These are phyloP conservation scores for Microctonus aethiopoides DNA, from an alignment of 2,888 invertebrate genomes.

Conservation along the genomic window DNA sequence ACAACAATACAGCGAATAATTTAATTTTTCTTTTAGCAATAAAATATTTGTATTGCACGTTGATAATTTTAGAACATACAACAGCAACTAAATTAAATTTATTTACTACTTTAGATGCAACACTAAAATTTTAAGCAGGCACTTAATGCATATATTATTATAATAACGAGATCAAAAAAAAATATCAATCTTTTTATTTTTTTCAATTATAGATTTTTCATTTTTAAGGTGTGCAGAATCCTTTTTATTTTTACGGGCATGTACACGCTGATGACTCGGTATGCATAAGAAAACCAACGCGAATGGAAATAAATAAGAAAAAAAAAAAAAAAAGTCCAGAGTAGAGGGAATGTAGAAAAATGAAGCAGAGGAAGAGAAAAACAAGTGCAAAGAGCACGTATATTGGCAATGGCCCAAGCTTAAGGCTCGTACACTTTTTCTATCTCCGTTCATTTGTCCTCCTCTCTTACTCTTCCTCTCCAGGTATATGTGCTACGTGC, in stretches of 20 bases:
- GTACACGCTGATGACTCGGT: neutral
- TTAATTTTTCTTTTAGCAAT: neutral
- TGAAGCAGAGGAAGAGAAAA: neutral
- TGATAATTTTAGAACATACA: neutral
- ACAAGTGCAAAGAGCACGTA: conserved; percentile 15
- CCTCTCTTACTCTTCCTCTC: conserved; percentile 1
- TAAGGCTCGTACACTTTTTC: conserved; percentile 22
- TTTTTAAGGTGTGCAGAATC: neutral
- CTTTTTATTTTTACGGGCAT: neutral
- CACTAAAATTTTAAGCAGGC: conserved; percentile 6
- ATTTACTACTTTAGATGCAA: neutral
- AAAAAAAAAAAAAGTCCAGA: conserved; percentile 7
- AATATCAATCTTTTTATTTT: neutral
- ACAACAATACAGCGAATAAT: neutral
- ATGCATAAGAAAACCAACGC: neutral
- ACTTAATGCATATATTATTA: neutral
- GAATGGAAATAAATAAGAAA: neutral
- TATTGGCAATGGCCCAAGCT: conserved; percentile 36
- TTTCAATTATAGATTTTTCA: neutral
- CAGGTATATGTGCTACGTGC: conserved; percentile 31
- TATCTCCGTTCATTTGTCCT: neutral
- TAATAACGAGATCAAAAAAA: neutral
- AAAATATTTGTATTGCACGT: too few species aligned
- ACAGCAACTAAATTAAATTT: neutral
- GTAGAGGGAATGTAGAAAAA: conserved; percentile 19